A percentile compares a stretch with the other conserved stretches of the same genome.
These are phyloP conservation scores for Scaptomyza hsui DNA, from an alignment of 1,140 invertebrate species.

Conservation along the genomic window DNA sequence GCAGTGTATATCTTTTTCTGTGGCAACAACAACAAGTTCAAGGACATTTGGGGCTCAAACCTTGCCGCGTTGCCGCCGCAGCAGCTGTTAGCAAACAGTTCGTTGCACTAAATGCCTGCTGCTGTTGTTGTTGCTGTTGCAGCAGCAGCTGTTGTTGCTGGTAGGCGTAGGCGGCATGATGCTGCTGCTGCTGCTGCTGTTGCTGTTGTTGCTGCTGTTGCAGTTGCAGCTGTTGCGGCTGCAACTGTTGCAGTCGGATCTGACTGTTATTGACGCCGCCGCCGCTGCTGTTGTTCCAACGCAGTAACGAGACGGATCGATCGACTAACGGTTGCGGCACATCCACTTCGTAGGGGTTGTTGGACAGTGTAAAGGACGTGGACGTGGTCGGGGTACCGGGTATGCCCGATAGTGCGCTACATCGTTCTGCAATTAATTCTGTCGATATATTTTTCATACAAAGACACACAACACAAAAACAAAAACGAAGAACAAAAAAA, in stretches of 20 bases:
- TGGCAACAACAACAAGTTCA: slow-evolving; percentile 72
- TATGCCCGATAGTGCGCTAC: slow-evolving; percentile 85
- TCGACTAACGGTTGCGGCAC: slow-evolving; percentile 85
- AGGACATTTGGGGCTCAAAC: slow-evolving; percentile 66
- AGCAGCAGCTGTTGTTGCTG: slow-evolving; percentile 39
- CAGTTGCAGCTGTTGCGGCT: slow-evolving; percentile 43
- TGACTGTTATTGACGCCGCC: slow-evolving; percentile 59
- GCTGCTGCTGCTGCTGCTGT: slow-evolving; percentile 40
- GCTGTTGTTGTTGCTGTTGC: slow-evolving; percentile 53
- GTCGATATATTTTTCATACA: slow-evolving; percentile 72
- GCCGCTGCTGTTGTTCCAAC: slow-evolving; percentile 80
- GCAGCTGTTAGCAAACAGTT: slow-evolving; percentile 69
- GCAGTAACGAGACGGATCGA: slow-evolving; percentile 84
- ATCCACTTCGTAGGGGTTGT: slow-evolving; percentile 84
- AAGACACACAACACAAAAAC: slow-evolving; percentile 60
- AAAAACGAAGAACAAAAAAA: slow-evolving; percentile 46
- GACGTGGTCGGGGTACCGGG: slow-evolving; percentile 79
- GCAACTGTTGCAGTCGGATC: slow-evolving; percentile 53
- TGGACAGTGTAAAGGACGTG: slow-evolving; percentile 77
- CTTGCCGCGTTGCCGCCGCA: slow-evolving; percentile 83
- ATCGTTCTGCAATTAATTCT: slow-evolving; percentile 84
- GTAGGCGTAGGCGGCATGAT: slow-evolving; percentile 31
- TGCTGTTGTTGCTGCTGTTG: slow-evolving; percentile 49
- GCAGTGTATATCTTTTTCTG: slow-evolving; percentile 22
- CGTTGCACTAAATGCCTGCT: slow-evolving; percentile 58